These are phyloP conservation scores for Melanotus villosus DNA, from an alignment of 2,888 invertebrate genomes.

Conservation along the genomic window DNA sequence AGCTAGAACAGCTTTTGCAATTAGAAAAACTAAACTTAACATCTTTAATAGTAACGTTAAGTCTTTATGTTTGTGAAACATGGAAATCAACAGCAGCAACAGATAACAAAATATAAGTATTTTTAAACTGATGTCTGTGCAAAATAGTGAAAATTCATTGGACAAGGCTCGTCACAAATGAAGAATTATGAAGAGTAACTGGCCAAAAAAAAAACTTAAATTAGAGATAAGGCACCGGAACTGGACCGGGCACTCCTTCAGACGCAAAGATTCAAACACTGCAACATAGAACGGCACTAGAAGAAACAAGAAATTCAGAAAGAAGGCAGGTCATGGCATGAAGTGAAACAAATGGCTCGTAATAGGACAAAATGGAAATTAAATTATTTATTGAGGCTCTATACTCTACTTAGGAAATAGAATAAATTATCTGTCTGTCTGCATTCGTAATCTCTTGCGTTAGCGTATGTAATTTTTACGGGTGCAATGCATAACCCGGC, in stretches of 20 bases:
- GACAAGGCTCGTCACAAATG: neutral
- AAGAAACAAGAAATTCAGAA: neutral
- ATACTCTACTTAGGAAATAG: no score
- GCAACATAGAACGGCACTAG: neutral
- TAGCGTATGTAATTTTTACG: no score
- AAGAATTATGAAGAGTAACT: no score
- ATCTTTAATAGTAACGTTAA: neutral
- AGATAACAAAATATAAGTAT: neutral
- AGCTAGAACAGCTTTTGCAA: neutral
- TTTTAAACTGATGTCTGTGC: neutral
- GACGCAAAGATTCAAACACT: neutral
- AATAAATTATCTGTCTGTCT: no score
- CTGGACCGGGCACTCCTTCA: neutral
- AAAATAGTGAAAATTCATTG: neutral
- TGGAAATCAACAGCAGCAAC: neutral
- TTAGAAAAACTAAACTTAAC: neutral
- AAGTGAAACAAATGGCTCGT: conserved; percentile 4
- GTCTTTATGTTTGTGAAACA: neutral
- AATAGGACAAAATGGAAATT: no score
- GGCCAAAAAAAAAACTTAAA: no score
- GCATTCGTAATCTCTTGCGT: no score
- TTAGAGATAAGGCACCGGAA: neutral
- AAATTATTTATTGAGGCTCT: no score
- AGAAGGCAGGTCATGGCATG: neutral
- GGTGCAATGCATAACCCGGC: no score